phyloP scores from a whole-genome alignment of 2,113 vertebrate species.

The Proteles cristata region DNA sequence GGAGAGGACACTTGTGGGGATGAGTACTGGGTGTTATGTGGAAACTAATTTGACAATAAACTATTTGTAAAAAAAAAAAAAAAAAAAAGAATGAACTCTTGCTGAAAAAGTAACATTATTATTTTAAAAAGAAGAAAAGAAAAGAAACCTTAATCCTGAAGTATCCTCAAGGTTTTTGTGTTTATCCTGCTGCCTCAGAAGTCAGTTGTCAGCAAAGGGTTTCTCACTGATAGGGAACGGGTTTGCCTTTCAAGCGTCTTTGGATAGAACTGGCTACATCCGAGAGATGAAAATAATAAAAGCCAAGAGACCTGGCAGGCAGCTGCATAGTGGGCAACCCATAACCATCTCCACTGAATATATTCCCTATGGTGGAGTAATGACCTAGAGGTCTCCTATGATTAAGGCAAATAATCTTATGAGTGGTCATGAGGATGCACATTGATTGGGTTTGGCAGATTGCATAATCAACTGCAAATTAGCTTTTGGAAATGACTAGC shows the following conservation, averaged over 20 bases:
- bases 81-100: constrained; percentile 29
- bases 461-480: constrained; percentile 74
- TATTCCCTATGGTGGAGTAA: constrained; percentile 36
- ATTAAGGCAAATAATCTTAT: constrained; percentile 74
- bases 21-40: too few species aligned
- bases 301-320: constrained; percentile 67
- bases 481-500: constrained; percentile 71
- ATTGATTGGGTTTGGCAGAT: constrained; percentile 73
- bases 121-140: not conserved
- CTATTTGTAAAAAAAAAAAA: too few species aligned
- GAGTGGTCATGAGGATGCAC: constrained; percentile 66
- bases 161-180: not conserved
- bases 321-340: not conserved
- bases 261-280: constrained; percentile 48
- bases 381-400: constrained; percentile 69
- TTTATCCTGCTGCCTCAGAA: constrained; percentile 1
- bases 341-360: constrained; percentile 56
- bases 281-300: constrained; percentile 54
- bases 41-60: too few species aligned
- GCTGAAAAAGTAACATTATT: not conserved
- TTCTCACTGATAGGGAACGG: constrained; percentile 27
- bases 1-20: too few species aligned
- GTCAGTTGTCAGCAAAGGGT: not conserved
- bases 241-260: constrained; percentile 74
- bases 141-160: not conserved